Evolutionary conservation across 2,113 vertebrate genomes (phyloP), one percentile per base, ranked within the genome.

Genomic region (Varanus salvator): DNA sequence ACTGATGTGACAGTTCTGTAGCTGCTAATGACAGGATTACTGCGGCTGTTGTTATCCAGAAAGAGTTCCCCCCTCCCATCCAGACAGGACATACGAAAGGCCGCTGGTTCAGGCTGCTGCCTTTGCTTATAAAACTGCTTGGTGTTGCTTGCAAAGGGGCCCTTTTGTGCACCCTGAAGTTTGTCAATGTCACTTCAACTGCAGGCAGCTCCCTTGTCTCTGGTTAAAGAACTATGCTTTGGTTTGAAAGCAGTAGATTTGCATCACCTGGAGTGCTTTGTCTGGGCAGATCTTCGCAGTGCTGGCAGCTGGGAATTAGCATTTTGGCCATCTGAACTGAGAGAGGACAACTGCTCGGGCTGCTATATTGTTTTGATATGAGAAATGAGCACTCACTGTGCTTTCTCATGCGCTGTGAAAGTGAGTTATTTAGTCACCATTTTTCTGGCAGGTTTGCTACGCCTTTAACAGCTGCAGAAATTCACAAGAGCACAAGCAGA

Each of bases 21-120:
- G 90, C 84, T 92, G 91, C 80, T 95, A 94, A 93, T 94, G 96
- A 93, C 95, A 96, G 91, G 89, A 93, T 96, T 92, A 87, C 96
- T 89, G 74, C 93, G 94, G 68, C 92, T 95, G 92, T 93, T 94
- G 89, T 93, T 95, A 89, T 91, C 94, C 94, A 91, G 87, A 93
- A 96, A 93, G 92, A 48, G 52, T 69, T 23, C 6, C n/a, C 21
- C 23, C 15, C n/a, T 8, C 27, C 1, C 27, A 69, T 31, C 90
- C 87, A 91, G 90, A 85, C 90, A 93, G 90, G 68, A 90, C 94
- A 91, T 88, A 87, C 25, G 68, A 57, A 89, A 86, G 50, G 71
- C 87, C 84, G 80, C 90, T 72, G 38, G 81, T 95, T 92, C 92
- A 91, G 90, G 57, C 85, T 93, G 90, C 91, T 95, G 93, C 81